Evolutionary conservation across 1,140 invertebrate species (phyloP).

Genomic region (Drosophila sucinea): DNA sequence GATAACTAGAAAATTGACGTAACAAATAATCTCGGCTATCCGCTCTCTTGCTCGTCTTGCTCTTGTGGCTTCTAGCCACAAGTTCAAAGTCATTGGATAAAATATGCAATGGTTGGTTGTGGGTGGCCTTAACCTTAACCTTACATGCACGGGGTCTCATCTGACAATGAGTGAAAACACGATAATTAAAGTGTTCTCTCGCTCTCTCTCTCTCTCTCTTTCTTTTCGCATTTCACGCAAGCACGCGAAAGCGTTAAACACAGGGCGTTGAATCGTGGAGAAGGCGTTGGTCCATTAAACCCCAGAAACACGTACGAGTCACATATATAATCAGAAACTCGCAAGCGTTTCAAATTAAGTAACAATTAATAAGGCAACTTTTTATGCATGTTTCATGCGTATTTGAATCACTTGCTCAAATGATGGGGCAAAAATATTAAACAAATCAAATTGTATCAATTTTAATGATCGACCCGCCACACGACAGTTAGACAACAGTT

Average conservation of each 20-base stretch:
- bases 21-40: background rate
- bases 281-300: constrained; percentile 20
- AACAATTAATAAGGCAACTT: constrained; percentile 39
- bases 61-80: background rate
- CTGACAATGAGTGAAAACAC: constrained; percentile 8
- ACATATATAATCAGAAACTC: constrained; percentile 23
- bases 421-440: constrained; percentile 22
- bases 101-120: background rate
- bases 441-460: constrained; percentile 55
- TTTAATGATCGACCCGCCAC: constrained; percentile 40
- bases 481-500: background rate
- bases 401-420: constrained; percentile 17
- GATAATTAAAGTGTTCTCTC: constrained; percentile 34
- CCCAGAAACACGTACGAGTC: constrained; percentile 54
- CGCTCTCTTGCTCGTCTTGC: background rate
- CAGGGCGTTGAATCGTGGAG: background rate
- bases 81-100: background rate
- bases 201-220: background rate
- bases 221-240: constrained; percentile 48
- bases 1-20: background rate
- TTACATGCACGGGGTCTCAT: background rate
- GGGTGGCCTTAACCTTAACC: constrained; percentile 11
- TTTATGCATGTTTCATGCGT: constrained; percentile 46
- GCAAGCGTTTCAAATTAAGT: constrained; percentile 38
- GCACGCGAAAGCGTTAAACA: constrained; percentile 56